Base-by-base conservation (phyloP, 1,140 invertebrate species). In the Schlechtendalia chinensis region DNA sequence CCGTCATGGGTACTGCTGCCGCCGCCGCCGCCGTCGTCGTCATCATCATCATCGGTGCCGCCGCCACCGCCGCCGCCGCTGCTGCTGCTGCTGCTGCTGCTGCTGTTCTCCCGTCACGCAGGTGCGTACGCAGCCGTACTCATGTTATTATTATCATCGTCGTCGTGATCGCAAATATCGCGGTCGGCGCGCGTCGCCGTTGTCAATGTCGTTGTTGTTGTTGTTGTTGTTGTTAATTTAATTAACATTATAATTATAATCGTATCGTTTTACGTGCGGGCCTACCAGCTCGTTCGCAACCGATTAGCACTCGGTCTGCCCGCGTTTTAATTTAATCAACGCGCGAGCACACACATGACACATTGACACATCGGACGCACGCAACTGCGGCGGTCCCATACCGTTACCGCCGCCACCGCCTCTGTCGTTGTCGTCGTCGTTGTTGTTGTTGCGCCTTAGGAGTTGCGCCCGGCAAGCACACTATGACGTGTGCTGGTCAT, bases 81-180 rank as follows among this genome's bases (percentile, higher is more conserved):
- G 75, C 58, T 39, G 24, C 19, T 27, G 56, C 75, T 58, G 75
- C 22, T n/a, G 72, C 56, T 17, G 47, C 50, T 11, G 72, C 27
- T 27, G 75, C 58, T 19, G 83, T 82, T 84, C 83, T 83, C 84
- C 88, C 89, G 89, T 90, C 91, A 93, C 91, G 91, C 92, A 93
- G 92, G 92, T 94, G 92, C 92, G 92, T 93, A 93, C 92, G 93
- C 93, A 93, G 91, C 88, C 91, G 91, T 92, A 90, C 88, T 90
- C 89, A 6, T 59, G n/a, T 16, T 59, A 77, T 74, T 50, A 71
- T 77, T 45, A 58, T 77, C 32, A 77, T 39, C 56, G 32, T 22
- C 74, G 32, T 39, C 32, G 32, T n/a, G n/a, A n/a, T 39, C 32
- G 32, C 32, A 8, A 39, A 39, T 8, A 39, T 39, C 32, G 32